These are phyloP conservation scores for Cyprinus carpio DNA, from an alignment of 2,113 vertebrate genomes.

Conservation along the genomic window DNA sequence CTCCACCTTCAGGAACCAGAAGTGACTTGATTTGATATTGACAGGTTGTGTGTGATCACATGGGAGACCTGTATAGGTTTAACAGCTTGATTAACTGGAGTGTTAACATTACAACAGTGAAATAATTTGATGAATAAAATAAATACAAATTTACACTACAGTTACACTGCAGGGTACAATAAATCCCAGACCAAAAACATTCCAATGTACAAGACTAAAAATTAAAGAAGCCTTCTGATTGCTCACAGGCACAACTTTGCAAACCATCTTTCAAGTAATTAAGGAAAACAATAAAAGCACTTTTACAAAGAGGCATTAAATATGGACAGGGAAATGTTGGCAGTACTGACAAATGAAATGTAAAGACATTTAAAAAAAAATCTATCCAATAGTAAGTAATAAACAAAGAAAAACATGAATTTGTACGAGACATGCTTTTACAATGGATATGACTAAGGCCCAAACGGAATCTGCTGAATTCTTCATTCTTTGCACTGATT, in stretches of 20 bases:
- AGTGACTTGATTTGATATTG: background rate
- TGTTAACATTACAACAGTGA: background rate
- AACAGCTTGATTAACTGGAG: background rate
- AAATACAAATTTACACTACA: background rate
- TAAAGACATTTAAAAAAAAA: background rate
- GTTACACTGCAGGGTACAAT: background rate
- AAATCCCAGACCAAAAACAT: background rate
- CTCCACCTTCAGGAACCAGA: background rate
- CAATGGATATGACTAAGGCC: background rate
- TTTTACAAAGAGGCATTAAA: background rate
- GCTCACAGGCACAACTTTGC: background rate
- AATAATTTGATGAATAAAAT: background rate
- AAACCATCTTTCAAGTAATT: slow-evolving; percentile 16
- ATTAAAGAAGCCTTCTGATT: background rate
- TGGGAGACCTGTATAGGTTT: background rate
- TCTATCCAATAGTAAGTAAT: background rate
- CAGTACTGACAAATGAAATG: slow-evolving; percentile 8
- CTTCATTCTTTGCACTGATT: background rate
- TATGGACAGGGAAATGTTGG: background rate
- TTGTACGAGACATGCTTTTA: background rate
- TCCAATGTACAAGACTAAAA: background rate
- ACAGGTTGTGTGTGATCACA: background rate
- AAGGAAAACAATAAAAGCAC: slow-evolving; percentile 17
- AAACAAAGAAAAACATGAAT: background rate
- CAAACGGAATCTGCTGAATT: background rate